Evolutionary conservation across 2,113 vertebrate genomes (phyloP), one percentile per base, ranked within the genome.

Genomic region (Bubo scandiacus): DNA sequence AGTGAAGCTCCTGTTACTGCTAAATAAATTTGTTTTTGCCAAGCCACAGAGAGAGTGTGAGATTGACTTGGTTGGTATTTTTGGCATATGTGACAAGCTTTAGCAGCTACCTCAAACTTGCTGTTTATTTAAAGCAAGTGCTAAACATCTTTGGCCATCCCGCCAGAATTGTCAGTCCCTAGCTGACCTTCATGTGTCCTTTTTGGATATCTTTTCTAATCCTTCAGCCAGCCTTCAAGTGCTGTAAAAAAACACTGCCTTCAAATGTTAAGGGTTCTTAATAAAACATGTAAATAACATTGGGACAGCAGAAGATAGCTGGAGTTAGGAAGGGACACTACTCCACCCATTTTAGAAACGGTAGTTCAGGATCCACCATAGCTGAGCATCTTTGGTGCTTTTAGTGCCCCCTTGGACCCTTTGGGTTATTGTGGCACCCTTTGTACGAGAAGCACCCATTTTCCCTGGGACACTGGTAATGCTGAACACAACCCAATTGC

Each of bases 71-170:
- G 10, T 7, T 81, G 52, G 43, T 90, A 87, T 87, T 95, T 88
- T 67, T 86, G 88, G 54, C 54, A n/a, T 77, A 73, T 12, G 29
- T 54, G 32, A 85, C 57, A 88, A 92, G 78, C 32, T 91, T 91
- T 87, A 79, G 55, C 87, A 93, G 70, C 47, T 82, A 65, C 36
- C 36, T 81, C 57, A 85, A 92, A 81, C 43, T 47, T 63, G 52
- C 15, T 79, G 42, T 47, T 93, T 90, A 90, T 84, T 93, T 95
- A 85, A 90, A 92, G 81, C 38, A 90, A 72, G 38, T 72, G 57
- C 43, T 85, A 87, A 94, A 59, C 57, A 81, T 47, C 65, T 81
- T 81, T 63, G 61, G 36, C 61, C 30, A 75, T 59, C n/a, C 42
- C 5, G 3, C 7, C 52, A 87, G 42, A 92, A 85, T 34, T 79